Evolutionary conservation across 2,888 invertebrate genomes (phyloP).

Genomic region (Nomada ruficornis): DNA sequence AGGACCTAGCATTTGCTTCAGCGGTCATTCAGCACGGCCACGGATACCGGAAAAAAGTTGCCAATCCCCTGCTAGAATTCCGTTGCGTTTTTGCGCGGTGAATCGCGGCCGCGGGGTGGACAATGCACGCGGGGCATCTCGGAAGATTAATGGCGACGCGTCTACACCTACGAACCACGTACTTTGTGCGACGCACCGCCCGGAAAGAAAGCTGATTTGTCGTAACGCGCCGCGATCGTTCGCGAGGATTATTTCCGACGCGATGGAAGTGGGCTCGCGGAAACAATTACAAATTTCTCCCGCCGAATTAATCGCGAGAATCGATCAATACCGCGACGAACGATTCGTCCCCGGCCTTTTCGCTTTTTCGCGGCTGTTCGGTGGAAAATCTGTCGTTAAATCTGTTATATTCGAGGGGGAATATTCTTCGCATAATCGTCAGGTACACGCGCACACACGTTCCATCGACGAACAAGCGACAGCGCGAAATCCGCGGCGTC

Average conservation of each 20-base stretch:
- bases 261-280: background rate
- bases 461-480: background rate
- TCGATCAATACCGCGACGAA: background rate
- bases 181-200: conserved; percentile 42
- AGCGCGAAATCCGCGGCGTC: background rate
- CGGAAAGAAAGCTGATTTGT: conserved; percentile 52
- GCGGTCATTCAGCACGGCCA: conserved; percentile 65
- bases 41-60: conserved; percentile 72
- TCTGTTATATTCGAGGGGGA: too few relatives aligned
- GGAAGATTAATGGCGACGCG: conserved; percentile 66
- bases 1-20: conserved; percentile 67
- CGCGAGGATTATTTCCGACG: background rate
- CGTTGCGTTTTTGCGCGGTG: conserved; percentile 65
- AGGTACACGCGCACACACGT: background rate
- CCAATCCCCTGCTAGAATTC: conserved; percentile 73
- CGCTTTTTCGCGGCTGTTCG: too few relatives aligned
- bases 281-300: background rate
- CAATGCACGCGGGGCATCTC: conserved; percentile 61
- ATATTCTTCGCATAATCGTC: too few relatives aligned
- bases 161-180: conserved; percentile 69
- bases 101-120: conserved; percentile 54
- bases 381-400: too few relatives aligned
- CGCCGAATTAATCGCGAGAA: background rate
- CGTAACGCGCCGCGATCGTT: background rate
- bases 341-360: too few relatives aligned